These are phyloP conservation scores for Bugula neritina DNA, from an alignment of 2,888 invertebrate genomes.

Conservation along the genomic window DNA sequence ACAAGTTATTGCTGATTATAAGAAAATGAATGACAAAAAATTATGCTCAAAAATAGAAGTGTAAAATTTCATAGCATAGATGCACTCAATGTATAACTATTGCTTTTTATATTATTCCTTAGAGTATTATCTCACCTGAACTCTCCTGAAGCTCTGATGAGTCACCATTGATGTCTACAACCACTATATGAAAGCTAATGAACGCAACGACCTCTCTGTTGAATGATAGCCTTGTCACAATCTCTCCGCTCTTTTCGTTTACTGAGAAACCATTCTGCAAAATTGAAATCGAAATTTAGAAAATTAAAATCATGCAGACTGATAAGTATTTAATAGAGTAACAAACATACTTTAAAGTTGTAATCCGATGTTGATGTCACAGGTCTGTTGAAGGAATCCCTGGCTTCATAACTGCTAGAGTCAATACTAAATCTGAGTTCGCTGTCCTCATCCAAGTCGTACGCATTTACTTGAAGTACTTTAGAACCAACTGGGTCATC, in stretches of 20 bases:
- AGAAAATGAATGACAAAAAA: too few relatives aligned
- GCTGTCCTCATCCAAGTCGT: neutral
- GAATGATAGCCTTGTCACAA: neutral
- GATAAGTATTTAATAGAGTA: too few relatives aligned
- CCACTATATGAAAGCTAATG: neutral
- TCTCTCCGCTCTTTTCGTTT: neutral
- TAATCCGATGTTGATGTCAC: neutral
- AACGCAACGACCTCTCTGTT: neutral
- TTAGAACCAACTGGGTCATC: constrained; percentile 1
- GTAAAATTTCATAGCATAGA: too few relatives aligned
- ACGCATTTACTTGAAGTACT: constrained; percentile 21
- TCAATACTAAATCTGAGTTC: constrained; percentile 3
- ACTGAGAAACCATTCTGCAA: constrained; percentile 13
- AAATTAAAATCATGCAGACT: too few relatives aligned
- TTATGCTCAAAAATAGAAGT: too few relatives aligned
- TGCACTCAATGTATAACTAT: too few relatives aligned
- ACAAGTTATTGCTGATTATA: too few relatives aligned
- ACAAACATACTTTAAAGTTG: neutral
- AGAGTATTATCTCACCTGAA: too few relatives aligned
- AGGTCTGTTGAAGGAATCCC: neutral
- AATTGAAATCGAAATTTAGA: too few relatives aligned
- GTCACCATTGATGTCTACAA: neutral
- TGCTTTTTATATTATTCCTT: too few relatives aligned
- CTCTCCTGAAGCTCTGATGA: neutral
- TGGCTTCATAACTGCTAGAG: neutral